Evolutionary conservation across 2,888 invertebrate genomes (phyloP).

Genomic region (Arctia plantaginis): DNA sequence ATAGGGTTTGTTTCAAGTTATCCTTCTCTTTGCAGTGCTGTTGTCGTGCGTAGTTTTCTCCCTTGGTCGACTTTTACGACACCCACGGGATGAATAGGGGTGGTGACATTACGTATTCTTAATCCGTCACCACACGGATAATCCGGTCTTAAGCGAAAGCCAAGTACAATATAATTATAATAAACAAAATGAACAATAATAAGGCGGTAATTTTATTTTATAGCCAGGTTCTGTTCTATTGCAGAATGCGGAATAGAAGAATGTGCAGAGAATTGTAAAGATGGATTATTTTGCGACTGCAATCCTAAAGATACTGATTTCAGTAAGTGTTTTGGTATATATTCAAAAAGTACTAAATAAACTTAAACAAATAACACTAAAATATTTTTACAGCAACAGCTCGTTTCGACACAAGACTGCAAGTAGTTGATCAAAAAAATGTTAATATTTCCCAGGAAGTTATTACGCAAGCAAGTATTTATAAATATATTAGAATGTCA

Average conservation of each 20-base stretch:
- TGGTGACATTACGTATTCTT: too few relatives aligned
- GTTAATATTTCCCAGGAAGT: constrained; percentile 78
- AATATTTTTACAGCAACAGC: constrained; percentile 82
- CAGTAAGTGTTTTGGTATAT: constrained; percentile 61
- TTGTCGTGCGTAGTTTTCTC: too few relatives aligned
- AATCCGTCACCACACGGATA: too few relatives aligned
- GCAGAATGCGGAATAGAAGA: constrained; percentile 80
- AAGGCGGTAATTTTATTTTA: background rate
- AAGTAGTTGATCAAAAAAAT: constrained; percentile 80
- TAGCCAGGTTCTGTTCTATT: constrained; percentile 29
- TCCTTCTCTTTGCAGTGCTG: too few relatives aligned
- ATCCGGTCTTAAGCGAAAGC: too few relatives aligned
- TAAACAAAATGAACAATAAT: background rate
- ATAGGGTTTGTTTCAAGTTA: too few relatives aligned
- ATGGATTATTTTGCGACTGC: constrained; percentile 71
- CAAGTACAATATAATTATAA: background rate
- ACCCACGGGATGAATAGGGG: too few relatives aligned
- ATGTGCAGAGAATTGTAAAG: constrained; percentile 74
- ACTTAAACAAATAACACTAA: background rate
- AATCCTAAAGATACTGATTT: constrained; percentile 74
- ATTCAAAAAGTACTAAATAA: background rate
- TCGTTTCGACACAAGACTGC: constrained; percentile 87
- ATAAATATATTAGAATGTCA: constrained; percentile 16
- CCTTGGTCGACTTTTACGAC: too few relatives aligned
- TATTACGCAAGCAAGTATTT: constrained; percentile 67